These are phyloP conservation scores for Melanargia galathea DNA, from an alignment of 2,888 invertebrate genomes.

Conservation along the genomic window DNA sequence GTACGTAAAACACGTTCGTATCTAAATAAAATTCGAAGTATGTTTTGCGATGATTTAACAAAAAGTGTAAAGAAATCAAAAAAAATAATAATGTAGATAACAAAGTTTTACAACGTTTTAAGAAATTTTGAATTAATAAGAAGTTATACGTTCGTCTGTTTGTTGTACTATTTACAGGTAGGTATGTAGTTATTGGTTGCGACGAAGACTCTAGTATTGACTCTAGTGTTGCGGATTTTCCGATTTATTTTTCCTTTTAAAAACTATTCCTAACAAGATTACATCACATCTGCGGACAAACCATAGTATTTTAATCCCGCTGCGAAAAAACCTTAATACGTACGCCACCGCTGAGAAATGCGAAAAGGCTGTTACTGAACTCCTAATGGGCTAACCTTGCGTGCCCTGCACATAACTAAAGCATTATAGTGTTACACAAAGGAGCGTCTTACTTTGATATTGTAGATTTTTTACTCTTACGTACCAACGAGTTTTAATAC, in stretches of 20 bases:
- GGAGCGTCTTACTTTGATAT: constrained; percentile 5
- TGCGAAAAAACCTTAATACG: constrained; percentile 40
- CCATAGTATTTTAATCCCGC: constrained; percentile 42
- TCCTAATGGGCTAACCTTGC: constrained; percentile 42
- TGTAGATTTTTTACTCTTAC: not conserved
- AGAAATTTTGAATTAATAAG: no score
- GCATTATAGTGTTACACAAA: constrained; percentile 31
- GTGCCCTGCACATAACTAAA: constrained; percentile 35
- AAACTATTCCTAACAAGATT: constrained; percentile 22
- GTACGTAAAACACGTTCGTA: not conserved
- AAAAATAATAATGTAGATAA: no score
- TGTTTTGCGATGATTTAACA: no score
- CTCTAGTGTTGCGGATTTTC: not conserved
- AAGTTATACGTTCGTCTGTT: not conserved
- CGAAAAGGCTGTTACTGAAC: constrained; percentile 60
- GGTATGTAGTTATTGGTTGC: not conserved
- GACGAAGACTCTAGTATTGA: not conserved
- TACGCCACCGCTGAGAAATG: constrained; percentile 55
- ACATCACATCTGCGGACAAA: constrained; percentile 32
- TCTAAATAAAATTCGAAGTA: not conserved
- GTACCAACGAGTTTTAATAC: not conserved
- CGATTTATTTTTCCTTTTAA: constrained; percentile 1
- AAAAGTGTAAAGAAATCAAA: no score
- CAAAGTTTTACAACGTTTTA: no score
- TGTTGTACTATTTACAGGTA: no score